phyloP scores from a whole-genome alignment of 2,797 vertebrate genomes.

The Acipenser transmontanus region DNA sequence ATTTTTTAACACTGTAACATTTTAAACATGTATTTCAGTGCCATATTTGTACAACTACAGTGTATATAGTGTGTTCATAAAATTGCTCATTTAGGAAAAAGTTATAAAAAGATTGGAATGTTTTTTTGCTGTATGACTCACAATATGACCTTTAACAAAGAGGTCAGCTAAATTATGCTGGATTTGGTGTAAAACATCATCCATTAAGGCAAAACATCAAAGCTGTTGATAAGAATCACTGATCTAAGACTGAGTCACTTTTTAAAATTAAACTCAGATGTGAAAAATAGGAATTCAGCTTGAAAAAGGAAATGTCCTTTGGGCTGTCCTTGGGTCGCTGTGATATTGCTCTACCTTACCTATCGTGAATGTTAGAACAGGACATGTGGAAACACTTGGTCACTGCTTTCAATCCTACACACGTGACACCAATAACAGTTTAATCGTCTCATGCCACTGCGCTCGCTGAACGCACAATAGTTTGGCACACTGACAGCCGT shows the following conservation, averaged over 20 bases:
- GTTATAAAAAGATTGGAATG: too few species aligned
- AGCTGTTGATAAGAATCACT: slow-evolving; percentile 15
- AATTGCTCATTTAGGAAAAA: too few species aligned
- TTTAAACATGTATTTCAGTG: too few species aligned
- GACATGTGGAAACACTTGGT: slow-evolving; percentile 12
- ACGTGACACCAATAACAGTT: slow-evolving; percentile 33
- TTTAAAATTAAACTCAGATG: slow-evolving; percentile 18
- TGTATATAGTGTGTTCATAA: too few species aligned
- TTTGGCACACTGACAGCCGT: slow-evolving; percentile 34
- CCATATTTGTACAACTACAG: too few species aligned
- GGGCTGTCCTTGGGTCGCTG: not conserved
- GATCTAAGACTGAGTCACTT: slow-evolving; percentile 7
- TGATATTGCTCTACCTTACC: slow-evolving; percentile 13
- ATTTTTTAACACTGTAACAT: too few species aligned
- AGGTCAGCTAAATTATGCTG: not conserved
- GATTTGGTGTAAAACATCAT: slow-evolving; percentile 8
- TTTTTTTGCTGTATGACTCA: too few species aligned
- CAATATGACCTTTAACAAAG: too few species aligned
- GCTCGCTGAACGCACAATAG: slow-evolving; percentile 25
- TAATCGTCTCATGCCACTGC: slow-evolving; percentile 24
- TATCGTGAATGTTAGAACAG: not conserved
- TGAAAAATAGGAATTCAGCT: not conserved
- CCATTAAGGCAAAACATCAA: slow-evolving; percentile 16
- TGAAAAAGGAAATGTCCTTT: slow-evolving; percentile 8
- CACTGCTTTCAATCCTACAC: slow-evolving; percentile 11